These are phyloP conservation scores for Dione vanillae DNA, from an alignment of 2,888 invertebrate species.

Conservation along the genomic window DNA sequence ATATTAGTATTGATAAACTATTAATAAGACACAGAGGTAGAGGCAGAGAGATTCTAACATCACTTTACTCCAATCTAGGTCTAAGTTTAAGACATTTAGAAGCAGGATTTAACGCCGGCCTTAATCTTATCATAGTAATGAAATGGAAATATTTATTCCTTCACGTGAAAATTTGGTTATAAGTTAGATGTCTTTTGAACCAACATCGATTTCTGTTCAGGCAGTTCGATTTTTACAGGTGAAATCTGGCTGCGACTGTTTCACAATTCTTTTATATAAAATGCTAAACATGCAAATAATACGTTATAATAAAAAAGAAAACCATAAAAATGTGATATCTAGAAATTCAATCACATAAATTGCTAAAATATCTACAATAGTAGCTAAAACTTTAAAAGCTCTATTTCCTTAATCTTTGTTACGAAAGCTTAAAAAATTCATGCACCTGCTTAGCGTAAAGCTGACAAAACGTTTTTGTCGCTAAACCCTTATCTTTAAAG, in stretches of 20 bases:
- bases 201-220: no score
- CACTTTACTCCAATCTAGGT: no score
- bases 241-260: background rate
- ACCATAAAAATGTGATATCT: background rate
- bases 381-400: background rate
- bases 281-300: background rate
- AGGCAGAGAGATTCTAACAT: no score
- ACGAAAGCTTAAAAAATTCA: conserved; percentile 33
- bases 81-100: no score
- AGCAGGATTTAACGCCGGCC: no score
- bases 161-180: no score
- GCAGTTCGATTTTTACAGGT: background rate
- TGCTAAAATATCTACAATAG: background rate
- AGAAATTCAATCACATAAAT: background rate
- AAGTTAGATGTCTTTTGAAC: no score
- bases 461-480: conserved; percentile 61
- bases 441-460: conserved; percentile 67
- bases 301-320: background rate
- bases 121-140: no score
- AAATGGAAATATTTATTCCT: no score
- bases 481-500: conserved; percentile 60
- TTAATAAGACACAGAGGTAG: no score
- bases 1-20: no score
- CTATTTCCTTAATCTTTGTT: conserved; percentile 50
- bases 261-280: no score